Percentiles rank a stretch among this genome's conserved stretches.
Conservation (phyloP, 2,888 invertebrate species). For the Ennomos erosarius region DNA sequence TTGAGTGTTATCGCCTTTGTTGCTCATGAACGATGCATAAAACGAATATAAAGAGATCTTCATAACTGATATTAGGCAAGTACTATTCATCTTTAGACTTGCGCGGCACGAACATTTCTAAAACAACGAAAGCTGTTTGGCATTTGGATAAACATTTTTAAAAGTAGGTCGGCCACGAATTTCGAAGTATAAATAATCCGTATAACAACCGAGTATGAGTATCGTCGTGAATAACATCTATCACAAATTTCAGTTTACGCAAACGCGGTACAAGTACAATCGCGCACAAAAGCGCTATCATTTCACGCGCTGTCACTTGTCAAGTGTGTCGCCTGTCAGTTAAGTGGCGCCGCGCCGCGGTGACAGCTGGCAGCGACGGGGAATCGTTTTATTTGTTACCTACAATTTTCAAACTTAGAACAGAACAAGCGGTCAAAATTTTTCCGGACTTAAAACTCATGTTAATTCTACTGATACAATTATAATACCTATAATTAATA, state of each 20-base stretch:
- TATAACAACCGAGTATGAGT: no score
- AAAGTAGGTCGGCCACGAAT: no score
- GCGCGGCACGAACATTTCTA: no score
- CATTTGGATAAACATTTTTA: no score
- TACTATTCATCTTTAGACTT: no score
- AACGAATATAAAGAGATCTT: no score
- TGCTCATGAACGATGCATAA: slow-evolving; percentile 1
- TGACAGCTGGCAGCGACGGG: slow-evolving; percentile 23
- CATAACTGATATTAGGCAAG: no score
- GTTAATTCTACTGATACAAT: no score
- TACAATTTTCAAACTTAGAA: slow-evolving; percentile 7
- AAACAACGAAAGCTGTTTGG: no score
- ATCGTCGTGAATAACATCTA: neutral
- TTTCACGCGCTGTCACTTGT: slow-evolving; percentile 29
- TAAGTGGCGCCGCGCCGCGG: slow-evolving; percentile 32
- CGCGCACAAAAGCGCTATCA: slow-evolving; percentile 33
- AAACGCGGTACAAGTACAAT: slow-evolving; percentile 24
- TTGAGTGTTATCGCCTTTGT: slow-evolving; percentile 14
- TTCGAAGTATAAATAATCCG: no score
- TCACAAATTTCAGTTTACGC: neutral
- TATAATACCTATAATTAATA: no score
- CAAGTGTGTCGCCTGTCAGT: slow-evolving; percentile 31
- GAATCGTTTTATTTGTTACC: slow-evolving; percentile 12
- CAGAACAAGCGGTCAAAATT: neutral
- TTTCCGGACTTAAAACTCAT: no score